Evolutionary conservation across 92 coral and sea anemone species (phyloP), one percentile per base, ranked within the genome.

Genomic region (Paramuricea clavata): DNA sequence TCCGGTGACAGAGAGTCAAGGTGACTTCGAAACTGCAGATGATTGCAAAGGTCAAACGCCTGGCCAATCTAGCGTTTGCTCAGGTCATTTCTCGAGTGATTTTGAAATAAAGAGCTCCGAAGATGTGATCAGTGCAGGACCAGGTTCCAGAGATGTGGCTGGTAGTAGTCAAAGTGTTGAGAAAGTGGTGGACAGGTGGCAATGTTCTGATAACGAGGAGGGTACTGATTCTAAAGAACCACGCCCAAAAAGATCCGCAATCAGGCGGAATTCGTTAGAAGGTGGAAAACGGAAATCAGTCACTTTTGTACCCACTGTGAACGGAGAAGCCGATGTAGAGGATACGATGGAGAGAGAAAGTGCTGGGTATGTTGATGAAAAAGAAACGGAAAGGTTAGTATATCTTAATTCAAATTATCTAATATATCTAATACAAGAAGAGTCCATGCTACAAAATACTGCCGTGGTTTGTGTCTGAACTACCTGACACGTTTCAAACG

Each of bases 281-380:
- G 35, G 84, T 1, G 39, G 16, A 15, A 79, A 79, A 47, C 15
- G 84, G 60, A 79, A 79, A 57, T 79, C 84, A 2, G 84, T 79
- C 15, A 79, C 52, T n/a, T 79, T 79, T 39, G 84, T 59, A 36
- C 31, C 68, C 2, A 5, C 34, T 16, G 87, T 41, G 23, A 56
- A 85, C 11, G 91, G 69, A 12, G 76, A 71, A 16, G 78, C 82
- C 0, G 72, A 88, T 54, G 68, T 15, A 34, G 50, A 83, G 30
- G 76, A 0, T 68, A 28, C 22, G 69, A n/a, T n/a, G n/a, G n/a
- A n/a, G n/a, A n/a, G n/a, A n/a, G 78, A 15, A 23, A 16, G 17
- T 54, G 41, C 23, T 50, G 82, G 47, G 5, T 39, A 12, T 27
- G 47, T 26, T 2, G 73, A 79, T 17, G 82, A 81, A 21, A 52